Base-by-base conservation (phyloP, 2,888 invertebrate species). In the Amblyjoppa fuscipennis region DNA sequence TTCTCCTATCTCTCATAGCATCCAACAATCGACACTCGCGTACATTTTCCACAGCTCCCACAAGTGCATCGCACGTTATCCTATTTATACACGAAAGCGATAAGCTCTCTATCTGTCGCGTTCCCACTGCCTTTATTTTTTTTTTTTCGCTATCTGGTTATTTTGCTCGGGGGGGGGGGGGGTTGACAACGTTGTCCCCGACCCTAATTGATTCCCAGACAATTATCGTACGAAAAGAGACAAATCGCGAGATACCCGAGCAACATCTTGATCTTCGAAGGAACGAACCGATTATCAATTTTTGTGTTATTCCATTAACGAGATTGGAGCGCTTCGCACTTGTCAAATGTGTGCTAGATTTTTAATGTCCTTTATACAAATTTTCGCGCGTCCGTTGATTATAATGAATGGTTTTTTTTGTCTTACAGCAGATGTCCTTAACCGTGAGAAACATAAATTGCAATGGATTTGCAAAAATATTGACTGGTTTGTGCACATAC, bases 131-230 rank as follows among this genome's bases (percentile, higher is more conserved):
- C 41, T 41, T 41, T 41, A 41, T 41, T 20, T 61, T 41, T 64
- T 68, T 68, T 38, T 81, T 84, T 77, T 70, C 56, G 83, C 70
- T 56, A 75, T 85, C 75, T 81, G 70, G 20, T 61, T 56, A 71
- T 82, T 61, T 38, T 53, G 66, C 85, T 78, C 51, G 84, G 53
- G 38, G 79, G 20, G 20, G 20, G 38, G 79, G 84, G 53, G 38
- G 79, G 81, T 73, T 16, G 45, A 49, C 45, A 49, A 16, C 81
- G 61, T 66, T 59, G 85, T 83, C 80, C 80, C 80, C 85, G 83
- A 85, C 85, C 83, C 76, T 85, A 83, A 83, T 85, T 85, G 80
- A 66, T 34, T 41, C 64, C 61, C 56, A 56, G 53, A 77, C 82
- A 76, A 75, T 79, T 66, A 70, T 75, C 49, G 66, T 77, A 79